phyloP scores from a whole-genome alignment of 2,797 vertebrate genomes.

The Pangasius macronema region DNA sequence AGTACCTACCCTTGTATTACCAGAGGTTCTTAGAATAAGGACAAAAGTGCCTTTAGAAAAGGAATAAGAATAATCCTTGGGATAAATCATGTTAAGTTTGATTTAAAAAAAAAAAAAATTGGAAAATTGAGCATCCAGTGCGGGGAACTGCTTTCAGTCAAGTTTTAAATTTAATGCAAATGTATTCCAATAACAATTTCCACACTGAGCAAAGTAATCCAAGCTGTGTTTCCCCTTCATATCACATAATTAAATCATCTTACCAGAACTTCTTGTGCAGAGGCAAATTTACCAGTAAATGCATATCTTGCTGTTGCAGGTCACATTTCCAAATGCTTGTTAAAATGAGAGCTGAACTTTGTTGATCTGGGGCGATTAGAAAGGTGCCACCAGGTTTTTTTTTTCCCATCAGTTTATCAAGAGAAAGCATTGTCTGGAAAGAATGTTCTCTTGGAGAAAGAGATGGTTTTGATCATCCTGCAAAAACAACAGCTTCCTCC shows the following conservation, averaged over 20 bases:
- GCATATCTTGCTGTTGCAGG: neutral
- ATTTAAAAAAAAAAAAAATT: neutral
- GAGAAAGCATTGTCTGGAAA: slow-evolving; percentile 24
- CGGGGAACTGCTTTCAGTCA: neutral
- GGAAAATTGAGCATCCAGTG: neutral
- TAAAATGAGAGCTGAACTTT: slow-evolving; percentile 7
- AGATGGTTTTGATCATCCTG: slow-evolving; percentile 19
- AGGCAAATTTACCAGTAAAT: neutral
- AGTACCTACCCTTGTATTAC: neutral
- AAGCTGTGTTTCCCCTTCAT: slow-evolving; percentile 9
- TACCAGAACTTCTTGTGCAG: neutral
- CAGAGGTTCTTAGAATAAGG: neutral
- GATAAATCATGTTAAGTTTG: neutral
- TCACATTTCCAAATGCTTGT: slow-evolving; percentile 10
- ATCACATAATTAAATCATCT: slow-evolving; percentile 14
- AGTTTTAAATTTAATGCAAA: slow-evolving; percentile 17
- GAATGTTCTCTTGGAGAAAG: slow-evolving; percentile 27
- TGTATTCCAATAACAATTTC: slow-evolving; percentile 13
- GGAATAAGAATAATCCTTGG: neutral
- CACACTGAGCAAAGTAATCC: slow-evolving; percentile 5
- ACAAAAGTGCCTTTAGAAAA: neutral
- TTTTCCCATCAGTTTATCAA: slow-evolving; percentile 6
- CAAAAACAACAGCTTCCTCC: slow-evolving; percentile 51
- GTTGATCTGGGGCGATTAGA: slow-evolving; percentile 30
- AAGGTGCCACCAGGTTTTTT: neutral